Percentiles rank a stretch among this genome's conserved stretches.
Evolutionary conservation across 2,888 invertebrate genomes (phyloP).

Genomic region (Drosophila rellima): DNA sequence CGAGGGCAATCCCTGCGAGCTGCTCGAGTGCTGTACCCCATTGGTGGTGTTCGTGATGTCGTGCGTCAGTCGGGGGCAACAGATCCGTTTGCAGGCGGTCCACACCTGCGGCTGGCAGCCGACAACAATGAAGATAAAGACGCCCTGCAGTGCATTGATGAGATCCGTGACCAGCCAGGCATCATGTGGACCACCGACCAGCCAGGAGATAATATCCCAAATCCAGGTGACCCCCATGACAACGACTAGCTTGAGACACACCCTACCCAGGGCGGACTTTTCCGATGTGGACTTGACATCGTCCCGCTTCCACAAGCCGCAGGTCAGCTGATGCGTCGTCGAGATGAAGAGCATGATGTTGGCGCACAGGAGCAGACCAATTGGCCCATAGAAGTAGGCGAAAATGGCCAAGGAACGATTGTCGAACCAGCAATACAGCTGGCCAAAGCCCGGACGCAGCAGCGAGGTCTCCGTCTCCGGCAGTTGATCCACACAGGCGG

Average conservation of each 20-base stretch:
- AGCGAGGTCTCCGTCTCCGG: constrained; percentile 87
- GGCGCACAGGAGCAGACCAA: constrained; percentile 91
- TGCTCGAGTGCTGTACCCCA: constrained; percentile 90
- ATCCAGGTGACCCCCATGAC: constrained; percentile 93
- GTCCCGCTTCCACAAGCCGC: constrained; percentile 95
- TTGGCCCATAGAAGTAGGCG: constrained; percentile 94
- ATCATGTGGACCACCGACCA: constrained; percentile 92
- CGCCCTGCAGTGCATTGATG: constrained; percentile 94
- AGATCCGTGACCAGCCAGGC: constrained; percentile 94
- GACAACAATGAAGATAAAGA: constrained; percentile 95
- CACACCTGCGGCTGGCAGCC: constrained; percentile 95
- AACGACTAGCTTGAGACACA: constrained; percentile 94
- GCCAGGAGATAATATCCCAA: constrained; percentile 94
- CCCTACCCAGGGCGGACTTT: constrained; percentile 92
- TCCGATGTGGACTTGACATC: constrained; percentile 94
- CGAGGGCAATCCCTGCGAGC: constrained; percentile 93
- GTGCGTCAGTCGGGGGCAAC: constrained; percentile 88
- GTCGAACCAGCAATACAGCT: constrained; percentile 92
- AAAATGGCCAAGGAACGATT: constrained; percentile 91
- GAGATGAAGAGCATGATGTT: constrained; percentile 93
- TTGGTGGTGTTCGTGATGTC: constrained; percentile 87
- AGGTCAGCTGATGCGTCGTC: constrained; percentile 93
- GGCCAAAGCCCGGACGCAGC: constrained; percentile 92
- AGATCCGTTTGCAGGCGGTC: constrained; percentile 89
- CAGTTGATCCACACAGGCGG: constrained; percentile 90